phyloP scores from a whole-genome alignment of 1,140 invertebrate species.

The Orussus abietinus region DNA sequence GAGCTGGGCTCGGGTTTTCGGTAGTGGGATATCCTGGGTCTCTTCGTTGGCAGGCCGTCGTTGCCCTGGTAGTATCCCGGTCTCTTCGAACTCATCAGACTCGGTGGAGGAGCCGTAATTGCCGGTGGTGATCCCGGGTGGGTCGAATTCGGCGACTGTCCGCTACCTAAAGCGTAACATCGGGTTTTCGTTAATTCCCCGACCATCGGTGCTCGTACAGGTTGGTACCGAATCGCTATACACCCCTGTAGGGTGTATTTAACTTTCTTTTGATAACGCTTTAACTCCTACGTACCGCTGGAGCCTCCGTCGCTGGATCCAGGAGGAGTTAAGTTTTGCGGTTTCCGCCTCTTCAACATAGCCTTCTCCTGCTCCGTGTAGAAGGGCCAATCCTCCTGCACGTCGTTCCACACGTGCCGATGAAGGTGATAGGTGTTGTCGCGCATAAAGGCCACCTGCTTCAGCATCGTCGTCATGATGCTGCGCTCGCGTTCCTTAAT shows the following conservation, averaged over 20 bases:
- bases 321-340: conserved; percentile 82
- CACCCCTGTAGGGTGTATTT: not conserved
- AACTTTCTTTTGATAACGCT: no score
- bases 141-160: conserved; percentile 67
- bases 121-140: conserved; percentile 64
- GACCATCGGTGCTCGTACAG: no score
- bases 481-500: conserved; percentile 77
- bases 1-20: conserved; percentile 53
- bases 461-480: conserved; percentile 69
- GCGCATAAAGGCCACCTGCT: conserved; percentile 72
- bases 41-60: conserved; percentile 69
- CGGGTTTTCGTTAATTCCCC: not conserved
- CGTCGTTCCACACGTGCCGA: conserved; percentile 85
- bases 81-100: conserved; percentile 44
- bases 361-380: conserved; percentile 85
- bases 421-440: conserved; percentile 86
- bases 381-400: conserved; percentile 91
- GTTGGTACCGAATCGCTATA: not conserved
- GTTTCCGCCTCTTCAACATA: conserved; percentile 82
- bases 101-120: conserved; percentile 39
- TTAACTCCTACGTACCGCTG: conserved; percentile 60
- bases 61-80: conserved; percentile 59
- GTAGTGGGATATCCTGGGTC: conserved; percentile 78
- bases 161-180: conserved; percentile 43
- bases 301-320: conserved; percentile 75